phyloP scores from a whole-genome alignment of 2,113 vertebrate genomes.

The Bos javanicus region DNA sequence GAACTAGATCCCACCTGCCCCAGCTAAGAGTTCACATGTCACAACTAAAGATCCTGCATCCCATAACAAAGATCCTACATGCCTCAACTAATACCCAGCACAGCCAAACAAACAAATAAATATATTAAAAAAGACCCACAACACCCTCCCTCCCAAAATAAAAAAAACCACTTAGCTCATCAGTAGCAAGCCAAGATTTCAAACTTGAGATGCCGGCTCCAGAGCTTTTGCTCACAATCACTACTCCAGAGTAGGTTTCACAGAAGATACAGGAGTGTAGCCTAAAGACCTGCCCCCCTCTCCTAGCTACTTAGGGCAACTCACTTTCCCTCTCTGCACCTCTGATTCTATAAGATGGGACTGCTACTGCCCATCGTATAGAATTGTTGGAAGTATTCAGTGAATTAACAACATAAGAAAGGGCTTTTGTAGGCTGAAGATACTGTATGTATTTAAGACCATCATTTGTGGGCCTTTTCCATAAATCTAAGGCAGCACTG shows the following conservation, averaged over 20 bases:
- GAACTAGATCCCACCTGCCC: too few relatives aligned
- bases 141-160: rapidly evolving
- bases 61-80: too few relatives aligned
- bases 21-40: too few relatives aligned
- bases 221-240: background rate
- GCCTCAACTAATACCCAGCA: too few relatives aligned
- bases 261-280: background rate
- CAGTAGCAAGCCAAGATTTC: background rate
- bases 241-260: background rate
- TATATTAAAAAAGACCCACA: background rate
- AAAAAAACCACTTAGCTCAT: background rate
- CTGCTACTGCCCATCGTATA: background rate
- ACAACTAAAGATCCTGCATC: too few relatives aligned
- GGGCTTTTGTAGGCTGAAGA: background rate
- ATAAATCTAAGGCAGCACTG: background rate
- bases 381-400: background rate
- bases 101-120: background rate
- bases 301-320: background rate
- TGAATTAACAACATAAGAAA: background rate
- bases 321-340: background rate
- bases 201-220: background rate
- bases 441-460: background rate
- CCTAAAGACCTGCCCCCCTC: background rate
- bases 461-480: background rate
- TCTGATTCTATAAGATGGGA: background rate